Conservation (phyloP, 2,113 vertebrate genomes). For the Pseudorectes ferrugineus region DNA sequence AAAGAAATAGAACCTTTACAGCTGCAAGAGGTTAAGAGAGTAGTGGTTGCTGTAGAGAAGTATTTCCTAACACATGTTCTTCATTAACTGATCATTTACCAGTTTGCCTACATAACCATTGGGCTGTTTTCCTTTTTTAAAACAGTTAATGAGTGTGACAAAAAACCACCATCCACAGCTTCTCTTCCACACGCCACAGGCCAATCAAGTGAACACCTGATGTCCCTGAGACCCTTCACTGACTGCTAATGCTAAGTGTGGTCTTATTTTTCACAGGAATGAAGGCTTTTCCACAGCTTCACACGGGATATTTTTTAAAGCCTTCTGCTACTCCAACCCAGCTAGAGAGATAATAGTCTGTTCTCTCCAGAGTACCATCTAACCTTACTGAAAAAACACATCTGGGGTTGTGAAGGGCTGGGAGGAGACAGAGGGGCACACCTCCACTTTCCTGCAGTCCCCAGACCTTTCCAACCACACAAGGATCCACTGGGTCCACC, state of each 20-base stretch:
- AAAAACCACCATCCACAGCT: neutral
- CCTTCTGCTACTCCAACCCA: neutral
- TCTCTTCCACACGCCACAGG: neutral
- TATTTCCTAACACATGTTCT: constrained; percentile 29
- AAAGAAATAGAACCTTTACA: constrained; percentile 45
- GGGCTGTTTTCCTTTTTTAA: constrained; percentile 2
- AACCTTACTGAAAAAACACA: neutral
- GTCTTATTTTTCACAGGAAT: neutral
- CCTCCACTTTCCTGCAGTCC: neutral
- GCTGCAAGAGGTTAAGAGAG: constrained; percentile 39
- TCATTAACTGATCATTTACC: constrained; percentile 47
- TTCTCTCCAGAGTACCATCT: neutral
- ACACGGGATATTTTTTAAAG: neutral
- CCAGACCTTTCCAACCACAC: neutral
- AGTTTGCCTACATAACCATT: constrained; percentile 22
- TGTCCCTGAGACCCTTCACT: neutral
- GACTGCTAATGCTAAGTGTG: neutral
- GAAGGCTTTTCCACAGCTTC: neutral
- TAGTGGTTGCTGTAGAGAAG: constrained; percentile 11
- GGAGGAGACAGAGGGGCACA: accelerated
- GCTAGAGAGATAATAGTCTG: neutral
- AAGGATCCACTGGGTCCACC: neutral
- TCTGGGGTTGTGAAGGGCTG: neutral
- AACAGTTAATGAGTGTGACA: neutral
- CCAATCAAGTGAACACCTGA: neutral